Evolutionary conservation across 2,113 vertebrate species (phyloP).

Genomic region (Ophiodon elongatus): DNA sequence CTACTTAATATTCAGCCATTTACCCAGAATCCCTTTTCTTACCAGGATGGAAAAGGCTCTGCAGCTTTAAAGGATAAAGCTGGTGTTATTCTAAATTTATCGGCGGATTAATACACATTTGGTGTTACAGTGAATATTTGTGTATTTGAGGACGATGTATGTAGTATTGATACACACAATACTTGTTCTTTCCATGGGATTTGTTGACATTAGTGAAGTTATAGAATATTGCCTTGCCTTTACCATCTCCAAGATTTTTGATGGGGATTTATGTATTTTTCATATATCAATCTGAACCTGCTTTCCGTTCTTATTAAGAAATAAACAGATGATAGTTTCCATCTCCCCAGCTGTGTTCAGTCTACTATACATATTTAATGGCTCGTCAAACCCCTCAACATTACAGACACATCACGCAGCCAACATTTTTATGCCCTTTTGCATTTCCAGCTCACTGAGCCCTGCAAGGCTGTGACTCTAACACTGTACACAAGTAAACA

Average conservation of each 20-base stretch:
- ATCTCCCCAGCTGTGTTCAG: slow-evolving; percentile 35
- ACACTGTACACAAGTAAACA: slow-evolving; percentile 11
- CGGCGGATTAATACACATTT: neutral
- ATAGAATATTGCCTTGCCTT: neutral
- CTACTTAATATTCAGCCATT: too few species aligned
- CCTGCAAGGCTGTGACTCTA: slow-evolving; percentile 9
- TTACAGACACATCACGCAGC: slow-evolving; percentile 4
- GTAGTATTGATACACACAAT: neutral
- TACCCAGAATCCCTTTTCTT: too few species aligned
- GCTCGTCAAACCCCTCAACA: slow-evolving; percentile 29
- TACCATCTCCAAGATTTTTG: neutral
- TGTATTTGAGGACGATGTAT: neutral
- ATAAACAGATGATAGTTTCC: neutral
- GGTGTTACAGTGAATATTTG: neutral
- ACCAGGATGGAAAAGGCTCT: too few species aligned
- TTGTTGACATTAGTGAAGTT: neutral
- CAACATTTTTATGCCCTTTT: slow-evolving; percentile 34
- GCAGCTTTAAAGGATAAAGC: too few species aligned
- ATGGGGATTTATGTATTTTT: neutral
- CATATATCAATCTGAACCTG: neutral
- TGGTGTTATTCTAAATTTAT: neutral
- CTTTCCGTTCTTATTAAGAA: neutral
- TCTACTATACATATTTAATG: slow-evolving; percentile 54
- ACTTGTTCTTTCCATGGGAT: neutral
- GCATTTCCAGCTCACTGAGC: slow-evolving; percentile 43